Evolutionary conservation across 2,797 vertebrate species (phyloP).

Genomic region (Buceros bicornis): DNA sequence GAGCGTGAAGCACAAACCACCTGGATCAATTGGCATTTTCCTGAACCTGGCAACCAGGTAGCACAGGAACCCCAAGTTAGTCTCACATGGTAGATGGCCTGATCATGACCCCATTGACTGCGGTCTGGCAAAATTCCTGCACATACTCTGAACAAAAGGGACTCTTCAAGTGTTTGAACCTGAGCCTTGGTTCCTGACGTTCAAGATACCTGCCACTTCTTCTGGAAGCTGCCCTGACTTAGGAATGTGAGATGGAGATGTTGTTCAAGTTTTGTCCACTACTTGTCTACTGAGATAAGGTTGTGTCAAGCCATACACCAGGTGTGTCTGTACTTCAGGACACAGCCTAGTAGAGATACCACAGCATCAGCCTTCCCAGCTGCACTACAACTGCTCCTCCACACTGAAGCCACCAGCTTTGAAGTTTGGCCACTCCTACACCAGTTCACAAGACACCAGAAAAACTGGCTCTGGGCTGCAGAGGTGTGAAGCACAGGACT

Average conservation of each 20-base stretch:
- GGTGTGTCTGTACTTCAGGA: background rate
- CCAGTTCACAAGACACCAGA: background rate
- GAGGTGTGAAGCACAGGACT: background rate
- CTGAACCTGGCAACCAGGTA: background rate
- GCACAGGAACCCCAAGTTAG: background rate
- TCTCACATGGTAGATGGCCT: background rate
- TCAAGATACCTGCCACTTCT: background rate
- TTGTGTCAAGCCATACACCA: background rate
- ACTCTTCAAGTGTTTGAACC: background rate
- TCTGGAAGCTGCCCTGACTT: background rate
- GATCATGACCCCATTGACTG: background rate
- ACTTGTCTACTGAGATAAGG: background rate
- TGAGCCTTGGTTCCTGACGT: rapidly evolving
- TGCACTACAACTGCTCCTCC: background rate
- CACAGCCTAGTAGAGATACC: rapidly evolving
- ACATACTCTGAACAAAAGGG: background rate
- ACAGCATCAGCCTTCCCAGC: background rate
- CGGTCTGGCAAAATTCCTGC: background rate
- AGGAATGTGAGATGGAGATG: background rate
- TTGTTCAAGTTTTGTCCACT: background rate
- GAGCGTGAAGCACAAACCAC: background rate
- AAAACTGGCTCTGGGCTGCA: background rate
- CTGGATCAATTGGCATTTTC: background rate
- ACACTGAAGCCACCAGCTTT: background rate
- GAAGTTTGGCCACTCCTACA: background rate